These are phyloP conservation scores for Sitobion miscanthi DNA, from an alignment of 1,140 invertebrate species.

Conservation along the genomic window DNA sequence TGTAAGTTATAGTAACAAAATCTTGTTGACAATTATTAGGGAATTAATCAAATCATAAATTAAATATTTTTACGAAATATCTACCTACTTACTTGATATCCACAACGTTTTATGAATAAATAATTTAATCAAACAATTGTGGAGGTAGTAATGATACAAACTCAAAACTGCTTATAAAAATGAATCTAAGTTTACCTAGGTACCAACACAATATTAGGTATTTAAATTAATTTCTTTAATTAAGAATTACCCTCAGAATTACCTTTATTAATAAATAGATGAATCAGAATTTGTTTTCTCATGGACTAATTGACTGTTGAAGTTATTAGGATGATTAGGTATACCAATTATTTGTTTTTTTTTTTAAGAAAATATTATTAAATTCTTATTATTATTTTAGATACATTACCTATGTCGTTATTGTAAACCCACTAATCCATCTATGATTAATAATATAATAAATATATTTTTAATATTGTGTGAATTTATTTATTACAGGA, in stretches of 20 bases:
- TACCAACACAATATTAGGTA: not conserved
- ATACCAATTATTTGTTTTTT: not conserved
- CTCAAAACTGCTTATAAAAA: not conserved
- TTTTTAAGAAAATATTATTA: not conserved
- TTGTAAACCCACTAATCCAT: not conserved
- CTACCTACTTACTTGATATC: not conserved
- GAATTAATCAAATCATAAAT: conserved; percentile 50
- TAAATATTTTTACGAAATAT: not conserved
- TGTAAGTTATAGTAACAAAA: conserved; percentile 69
- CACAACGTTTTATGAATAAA: not conserved
- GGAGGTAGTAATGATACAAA: not conserved
- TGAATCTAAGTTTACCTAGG: no score
- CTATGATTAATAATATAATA: not conserved
- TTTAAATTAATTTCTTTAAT: not conserved
- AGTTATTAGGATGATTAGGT: no score
- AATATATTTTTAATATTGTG: not conserved
- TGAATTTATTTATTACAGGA: conserved; percentile 72
- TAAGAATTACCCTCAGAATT: not conserved
- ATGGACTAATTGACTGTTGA: not conserved
- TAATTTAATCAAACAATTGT: not conserved
- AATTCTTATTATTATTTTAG: not conserved
- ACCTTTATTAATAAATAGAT: not conserved
- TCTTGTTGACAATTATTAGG: not conserved
- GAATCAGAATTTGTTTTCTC: not conserved
- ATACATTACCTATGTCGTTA: not conserved